Evolutionary conservation across 2,113 vertebrate species (phyloP).

Genomic region (Terrapene triunguis): DNA sequence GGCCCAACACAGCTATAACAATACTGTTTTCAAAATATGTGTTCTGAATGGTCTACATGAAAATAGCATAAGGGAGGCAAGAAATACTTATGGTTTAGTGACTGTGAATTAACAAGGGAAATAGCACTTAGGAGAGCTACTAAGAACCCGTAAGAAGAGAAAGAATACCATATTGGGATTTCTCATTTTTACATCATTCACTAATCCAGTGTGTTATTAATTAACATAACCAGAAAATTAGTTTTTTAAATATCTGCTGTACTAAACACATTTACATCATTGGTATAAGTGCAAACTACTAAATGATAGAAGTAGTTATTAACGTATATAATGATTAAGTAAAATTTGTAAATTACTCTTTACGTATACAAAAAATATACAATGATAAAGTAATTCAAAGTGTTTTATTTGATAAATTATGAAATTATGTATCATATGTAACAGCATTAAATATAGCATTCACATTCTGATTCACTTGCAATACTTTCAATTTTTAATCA

Average conservation of each 20-base stretch:
- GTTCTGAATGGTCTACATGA: neutral
- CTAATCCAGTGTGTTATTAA: constrained; percentile 43
- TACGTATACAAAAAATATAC: neutral
- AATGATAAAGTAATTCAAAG: neutral
- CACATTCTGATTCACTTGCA: neutral
- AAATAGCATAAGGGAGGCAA: neutral
- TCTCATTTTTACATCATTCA: constrained; percentile 5
- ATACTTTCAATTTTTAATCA: neutral
- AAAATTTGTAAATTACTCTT: neutral
- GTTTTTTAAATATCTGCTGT: neutral
- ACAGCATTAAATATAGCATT: neutral
- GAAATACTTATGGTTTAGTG: neutral
- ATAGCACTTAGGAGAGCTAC: neutral
- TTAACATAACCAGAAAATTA: constrained; percentile 41
- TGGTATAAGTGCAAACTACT: neutral
- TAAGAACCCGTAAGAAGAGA: neutral
- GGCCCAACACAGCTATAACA: neutral
- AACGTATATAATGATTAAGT: neutral
- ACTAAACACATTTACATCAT: constrained; percentile 52
- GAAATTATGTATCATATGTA: neutral
- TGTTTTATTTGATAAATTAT: neutral
- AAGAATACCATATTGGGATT: constrained; percentile 2
- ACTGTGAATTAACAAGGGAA: neutral
- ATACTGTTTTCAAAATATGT: neutral
- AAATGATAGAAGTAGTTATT: neutral